Evolutionary conservation across 2,113 vertebrate species (phyloP), one percentile per base, ranked within the genome.

Genomic region (Cinclus mexicanus): DNA sequence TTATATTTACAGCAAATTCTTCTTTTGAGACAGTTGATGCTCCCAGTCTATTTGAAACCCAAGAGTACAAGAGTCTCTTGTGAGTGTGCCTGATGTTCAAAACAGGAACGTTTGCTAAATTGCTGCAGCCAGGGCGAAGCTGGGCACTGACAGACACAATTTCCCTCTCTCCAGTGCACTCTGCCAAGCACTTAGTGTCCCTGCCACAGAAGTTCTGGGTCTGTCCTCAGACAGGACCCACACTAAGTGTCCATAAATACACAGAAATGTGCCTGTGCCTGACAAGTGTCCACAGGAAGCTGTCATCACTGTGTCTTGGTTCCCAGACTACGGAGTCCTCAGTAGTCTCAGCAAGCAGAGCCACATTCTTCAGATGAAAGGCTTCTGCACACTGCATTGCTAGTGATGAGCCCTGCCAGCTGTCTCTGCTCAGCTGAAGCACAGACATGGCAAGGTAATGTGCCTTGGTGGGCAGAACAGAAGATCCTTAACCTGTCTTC

Each of bases 1-100:
- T 85, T 90, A 90, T 63, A 88, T 91, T 93, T 95, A 83, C 82
- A 70, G 79, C 25, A 83, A 59, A 94, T 95, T 86, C 47, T 93
- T 94, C 70, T 90, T 88, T 83, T 86, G 47, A 88, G 42, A 60
- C 75, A 63, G 61, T 41, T 0, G 2, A 31, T 68, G 44, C 35
- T 83, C 59, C 56, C 49, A 80, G 49, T 49, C 13, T 83, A 17
- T 88, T 90, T 74, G 72, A 92, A 93, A 86, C 89, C 47, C 68
- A 64, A 46, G 55, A 49, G 35, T 37, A 81, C 1, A 7, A 81
- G 64, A 25, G 10, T 78, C 13, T 80, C 50, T 67, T 67, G 24
- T 41, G 42, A 85, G 33, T 0, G 0, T 63, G 78, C 63, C 41
- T 76, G 37, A 42, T 89, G 69, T 41, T 87, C 74, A 76, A 47